Base-by-base conservation (phyloP, 2,797 vertebrate genomes). In the Pterois miles region DNA sequence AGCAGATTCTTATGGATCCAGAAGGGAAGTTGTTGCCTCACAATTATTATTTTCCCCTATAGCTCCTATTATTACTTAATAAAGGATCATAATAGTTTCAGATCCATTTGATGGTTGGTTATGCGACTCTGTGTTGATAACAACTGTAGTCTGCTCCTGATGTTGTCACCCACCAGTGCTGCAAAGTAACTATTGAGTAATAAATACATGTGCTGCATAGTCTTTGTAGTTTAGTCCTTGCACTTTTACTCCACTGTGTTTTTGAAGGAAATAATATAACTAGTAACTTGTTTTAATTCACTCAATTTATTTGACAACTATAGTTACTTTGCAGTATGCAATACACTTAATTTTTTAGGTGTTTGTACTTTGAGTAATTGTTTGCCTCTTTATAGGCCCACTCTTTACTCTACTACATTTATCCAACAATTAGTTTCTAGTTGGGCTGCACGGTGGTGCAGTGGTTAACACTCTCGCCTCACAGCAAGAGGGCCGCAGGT, bases 1-100 rank as follows among this genome's bases (percentile, higher is more conserved):
- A 46, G 74, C 58, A 76, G 25, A 38, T 65, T 80, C 34, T 59
- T 60, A 62, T 46, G 62, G 34, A 72, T 74, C 69, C 78, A 70
- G 46, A 66, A 23, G 53, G 34, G 54, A 69, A 38, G 59, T 25
- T 78, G 14, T 68, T 43, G 23, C 33, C 25, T 80, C 40, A 75
- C 69, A 3, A 63, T 50, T 81, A 33, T 25, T 6, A 66, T 63
- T 60, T 62, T 62, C 29, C 43, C 48, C 20, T 46, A 7, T n/a
- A 18, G 34, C 59, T 70, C 33, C 62, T 43, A 69, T 50, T 57
- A 71, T 69, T 69, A 33, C 27, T 69, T 81, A 60, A 57, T 65
- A 40, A 72, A 66, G 18, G 31, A 57, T 62, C 38, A 53, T 46
- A 69, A 70, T 43, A 22, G 36, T 70, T 60, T 59, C 20, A 79